A percentile compares a stretch with the other conserved stretches of the same genome.
Evolutionary conservation across 2,113 vertebrate genomes (phyloP).

Genomic region (Aegotheles bennettii): DNA sequence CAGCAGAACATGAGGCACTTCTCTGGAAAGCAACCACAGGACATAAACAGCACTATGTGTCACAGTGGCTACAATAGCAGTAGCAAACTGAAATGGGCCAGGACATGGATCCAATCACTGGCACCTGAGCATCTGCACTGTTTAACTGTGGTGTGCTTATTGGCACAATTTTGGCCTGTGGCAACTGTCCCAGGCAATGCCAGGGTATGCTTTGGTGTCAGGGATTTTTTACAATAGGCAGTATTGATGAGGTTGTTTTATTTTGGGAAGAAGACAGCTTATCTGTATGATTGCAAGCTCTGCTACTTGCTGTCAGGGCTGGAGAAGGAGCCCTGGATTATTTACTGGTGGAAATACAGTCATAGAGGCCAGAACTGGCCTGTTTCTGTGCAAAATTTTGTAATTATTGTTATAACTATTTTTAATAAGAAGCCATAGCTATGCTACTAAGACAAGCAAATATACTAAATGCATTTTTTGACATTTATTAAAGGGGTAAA

Average conservation of each 20-base stretch:
- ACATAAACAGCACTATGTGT: accelerated
- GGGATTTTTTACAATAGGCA: background rate
- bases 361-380: background rate
- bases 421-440: background rate
- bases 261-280: background rate
- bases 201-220: background rate
- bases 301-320: background rate
- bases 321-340: background rate
- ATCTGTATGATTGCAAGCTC: background rate
- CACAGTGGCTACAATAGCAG: background rate
- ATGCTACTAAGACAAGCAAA: background rate
- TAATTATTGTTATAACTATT: background rate
- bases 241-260: background rate
- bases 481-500: background rate
- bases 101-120: background rate
- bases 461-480: background rate
- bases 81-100: background rate
- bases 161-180: background rate
- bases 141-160: background rate
- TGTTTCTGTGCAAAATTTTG: background rate
- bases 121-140: background rate
- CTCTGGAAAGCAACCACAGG: background rate
- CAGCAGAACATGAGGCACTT: background rate
- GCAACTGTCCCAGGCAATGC: background rate
- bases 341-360: background rate